Conservation (phyloP, 53 echinoderm and acorn worm genomes). For the Stichopus horrens region DNA sequence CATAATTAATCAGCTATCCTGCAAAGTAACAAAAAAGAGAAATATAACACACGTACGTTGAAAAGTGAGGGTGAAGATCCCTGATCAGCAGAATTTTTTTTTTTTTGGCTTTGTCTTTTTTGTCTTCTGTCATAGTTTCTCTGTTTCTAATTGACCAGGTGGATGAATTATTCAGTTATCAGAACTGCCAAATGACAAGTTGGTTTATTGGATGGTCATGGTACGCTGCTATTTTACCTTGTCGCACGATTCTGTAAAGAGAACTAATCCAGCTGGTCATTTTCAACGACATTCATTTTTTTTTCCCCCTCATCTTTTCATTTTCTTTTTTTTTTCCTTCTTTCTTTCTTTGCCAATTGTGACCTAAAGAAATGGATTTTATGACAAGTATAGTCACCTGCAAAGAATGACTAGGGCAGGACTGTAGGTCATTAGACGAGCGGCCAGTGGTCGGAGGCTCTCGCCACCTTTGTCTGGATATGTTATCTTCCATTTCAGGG, state of each 20-base stretch:
- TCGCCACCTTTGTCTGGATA: neutral
- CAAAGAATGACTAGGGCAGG: slow-evolving; percentile 24
- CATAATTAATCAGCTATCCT: too few relatives aligned
- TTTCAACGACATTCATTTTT: slow-evolving; percentile 16
- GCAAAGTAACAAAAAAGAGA: too few relatives aligned
- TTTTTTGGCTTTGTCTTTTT: neutral
- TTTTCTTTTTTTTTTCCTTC: neutral
- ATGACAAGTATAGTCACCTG: slow-evolving; percentile 29
- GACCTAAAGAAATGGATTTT: slow-evolving; percentile 27
- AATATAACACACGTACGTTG: too few relatives aligned
- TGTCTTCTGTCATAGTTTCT: neutral
- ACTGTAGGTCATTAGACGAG: slow-evolving; percentile 33
- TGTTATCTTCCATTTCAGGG: slow-evolving; percentile 1
- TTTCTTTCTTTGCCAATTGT: neutral
- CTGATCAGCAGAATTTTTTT: neutral
- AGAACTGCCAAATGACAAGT: slow-evolving; percentile 13
- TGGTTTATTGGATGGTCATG: slow-evolving; percentile 22
- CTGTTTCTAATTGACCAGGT: neutral
- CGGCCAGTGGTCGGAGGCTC: slow-evolving; percentile 36
- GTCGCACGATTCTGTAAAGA: neutral
- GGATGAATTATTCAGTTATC: slow-evolving; percentile 5
- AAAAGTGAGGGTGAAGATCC: neutral
- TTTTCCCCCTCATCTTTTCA: neutral
- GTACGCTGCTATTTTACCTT: neutral
- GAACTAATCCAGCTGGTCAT: neutral